Percentiles rank a stretch among this genome's conserved stretches.
phyloP scores from a whole-genome alignment of 2,797 vertebrate species.

The Pseudomugil tenellus region DNA sequence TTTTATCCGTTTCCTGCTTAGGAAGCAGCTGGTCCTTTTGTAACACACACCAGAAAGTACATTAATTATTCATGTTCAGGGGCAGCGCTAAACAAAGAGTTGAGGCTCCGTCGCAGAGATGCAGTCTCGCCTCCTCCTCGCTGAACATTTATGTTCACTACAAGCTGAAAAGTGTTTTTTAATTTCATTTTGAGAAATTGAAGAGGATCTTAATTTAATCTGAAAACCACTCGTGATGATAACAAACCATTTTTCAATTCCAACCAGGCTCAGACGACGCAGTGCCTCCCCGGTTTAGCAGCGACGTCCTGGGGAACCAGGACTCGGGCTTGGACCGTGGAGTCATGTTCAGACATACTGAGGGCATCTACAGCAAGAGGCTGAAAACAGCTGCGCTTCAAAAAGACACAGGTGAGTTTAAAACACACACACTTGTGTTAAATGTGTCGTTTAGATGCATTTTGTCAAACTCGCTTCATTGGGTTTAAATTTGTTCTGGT shows the following conservation, averaged over 20 bases:
- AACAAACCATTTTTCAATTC: not conserved
- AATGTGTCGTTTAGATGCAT: not conserved
- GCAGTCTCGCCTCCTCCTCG: not conserved
- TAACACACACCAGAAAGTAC: slow-evolving; percentile 52
- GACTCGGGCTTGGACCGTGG: slow-evolving; percentile 55
- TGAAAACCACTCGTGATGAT: not conserved
- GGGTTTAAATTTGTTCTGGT: not conserved
- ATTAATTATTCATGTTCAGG: slow-evolving; percentile 76
- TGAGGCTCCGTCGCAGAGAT: slow-evolving; percentile 26
- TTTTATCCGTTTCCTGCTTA: slow-evolving; percentile 17
- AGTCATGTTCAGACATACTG: slow-evolving; percentile 68
- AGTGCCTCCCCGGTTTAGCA: slow-evolving; percentile 77
- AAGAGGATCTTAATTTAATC: not conserved
- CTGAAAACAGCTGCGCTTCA: slow-evolving; percentile 16
- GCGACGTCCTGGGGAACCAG: slow-evolving; percentile 63
- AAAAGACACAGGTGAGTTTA: slow-evolving; percentile 60
- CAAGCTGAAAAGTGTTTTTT: not conserved
- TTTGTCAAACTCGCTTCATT: not conserved
- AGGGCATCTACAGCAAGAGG: slow-evolving; percentile 82
- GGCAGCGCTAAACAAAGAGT: slow-evolving; percentile 63
- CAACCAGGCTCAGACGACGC: slow-evolving; percentile 83
- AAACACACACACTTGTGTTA: not conserved
- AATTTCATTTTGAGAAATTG: not conserved
- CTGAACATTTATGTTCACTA: slow-evolving; percentile 14
- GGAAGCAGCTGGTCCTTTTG: slow-evolving; percentile 71